Percentiles rank a stretch among this genome's conserved stretches.
phyloP scores from a whole-genome alignment of 2,113 vertebrate species.

The Alectura lathami region DNA sequence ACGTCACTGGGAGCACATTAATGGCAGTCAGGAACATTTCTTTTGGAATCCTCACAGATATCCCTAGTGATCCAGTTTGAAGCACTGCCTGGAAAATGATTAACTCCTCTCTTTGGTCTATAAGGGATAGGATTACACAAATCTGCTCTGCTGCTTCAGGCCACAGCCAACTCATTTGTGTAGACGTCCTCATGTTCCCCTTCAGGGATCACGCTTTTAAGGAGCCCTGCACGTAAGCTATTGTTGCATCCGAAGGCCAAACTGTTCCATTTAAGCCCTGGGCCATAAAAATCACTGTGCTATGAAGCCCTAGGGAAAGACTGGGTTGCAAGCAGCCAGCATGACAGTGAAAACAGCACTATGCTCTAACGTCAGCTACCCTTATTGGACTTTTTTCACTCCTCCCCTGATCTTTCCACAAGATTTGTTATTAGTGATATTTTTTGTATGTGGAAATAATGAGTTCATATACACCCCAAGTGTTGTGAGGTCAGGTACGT shows the following conservation, averaged over 20 bases:
- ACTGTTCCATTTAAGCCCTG: background rate
- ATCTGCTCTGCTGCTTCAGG: background rate
- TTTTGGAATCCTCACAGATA: constrained; percentile 40
- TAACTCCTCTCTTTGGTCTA: constrained; percentile 33
- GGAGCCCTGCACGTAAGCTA: constrained; percentile 45
- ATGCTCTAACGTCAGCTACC: background rate
- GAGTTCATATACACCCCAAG: background rate
- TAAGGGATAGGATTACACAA: constrained; percentile 17
- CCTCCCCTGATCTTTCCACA: background rate
- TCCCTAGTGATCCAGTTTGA: constrained; percentile 59
- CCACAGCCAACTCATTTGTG: constrained; percentile 30
- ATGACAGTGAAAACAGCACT: background rate
- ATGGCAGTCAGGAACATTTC: constrained; percentile 26
- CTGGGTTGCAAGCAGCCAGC: background rate
- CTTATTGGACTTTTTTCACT: background rate
- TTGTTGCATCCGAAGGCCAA: constrained; percentile 31
- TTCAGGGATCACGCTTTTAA: background rate
- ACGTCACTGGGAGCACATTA: constrained; percentile 47
- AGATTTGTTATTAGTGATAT: background rate
- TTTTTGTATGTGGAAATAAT: background rate
- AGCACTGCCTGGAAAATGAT: constrained; percentile 67
- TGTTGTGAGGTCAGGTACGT: background rate
- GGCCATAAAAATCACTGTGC: background rate
- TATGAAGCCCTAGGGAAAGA: background rate
- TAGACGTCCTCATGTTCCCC: constrained; percentile 7